Conservation (phyloP, 2,797 vertebrate genomes). For the Semotilus atromaculatus region DNA sequence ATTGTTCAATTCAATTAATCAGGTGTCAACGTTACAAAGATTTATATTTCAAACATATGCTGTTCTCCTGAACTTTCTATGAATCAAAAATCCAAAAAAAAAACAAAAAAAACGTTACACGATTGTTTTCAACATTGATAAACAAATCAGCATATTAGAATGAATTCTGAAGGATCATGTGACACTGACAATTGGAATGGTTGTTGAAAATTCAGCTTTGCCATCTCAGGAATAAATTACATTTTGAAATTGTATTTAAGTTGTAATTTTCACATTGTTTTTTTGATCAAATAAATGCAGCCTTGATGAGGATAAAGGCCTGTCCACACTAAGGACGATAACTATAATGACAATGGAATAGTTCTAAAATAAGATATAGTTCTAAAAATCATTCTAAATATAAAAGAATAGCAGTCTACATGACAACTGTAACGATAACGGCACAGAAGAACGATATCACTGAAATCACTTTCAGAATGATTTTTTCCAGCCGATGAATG, state of each 20-base stretch:
- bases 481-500: neutral
- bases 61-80: too few relatives aligned
- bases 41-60: too few relatives aligned
- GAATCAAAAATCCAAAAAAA: too few relatives aligned
- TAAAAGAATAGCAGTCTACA: neutral
- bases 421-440: neutral
- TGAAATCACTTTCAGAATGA: neutral
- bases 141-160: neutral
- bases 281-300: neutral
- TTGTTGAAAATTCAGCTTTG: slow-evolving; percentile 3
- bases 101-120: neutral
- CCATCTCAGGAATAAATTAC: neutral
- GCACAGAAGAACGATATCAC: neutral
- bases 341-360: neutral
- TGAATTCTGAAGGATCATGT: neutral
- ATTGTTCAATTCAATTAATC: too few relatives aligned
- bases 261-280: neutral
- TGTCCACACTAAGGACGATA: neutral
- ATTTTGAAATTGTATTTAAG: neutral
- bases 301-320: neutral
- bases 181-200: too few relatives aligned
- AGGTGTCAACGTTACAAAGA: too few relatives aligned
- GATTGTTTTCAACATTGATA: neutral
- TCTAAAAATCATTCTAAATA: neutral
- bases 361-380: neutral